These are phyloP conservation scores for Hyperopisus bebe DNA, from an alignment of 2,113 vertebrate genomes.

Conservation along the genomic window DNA sequence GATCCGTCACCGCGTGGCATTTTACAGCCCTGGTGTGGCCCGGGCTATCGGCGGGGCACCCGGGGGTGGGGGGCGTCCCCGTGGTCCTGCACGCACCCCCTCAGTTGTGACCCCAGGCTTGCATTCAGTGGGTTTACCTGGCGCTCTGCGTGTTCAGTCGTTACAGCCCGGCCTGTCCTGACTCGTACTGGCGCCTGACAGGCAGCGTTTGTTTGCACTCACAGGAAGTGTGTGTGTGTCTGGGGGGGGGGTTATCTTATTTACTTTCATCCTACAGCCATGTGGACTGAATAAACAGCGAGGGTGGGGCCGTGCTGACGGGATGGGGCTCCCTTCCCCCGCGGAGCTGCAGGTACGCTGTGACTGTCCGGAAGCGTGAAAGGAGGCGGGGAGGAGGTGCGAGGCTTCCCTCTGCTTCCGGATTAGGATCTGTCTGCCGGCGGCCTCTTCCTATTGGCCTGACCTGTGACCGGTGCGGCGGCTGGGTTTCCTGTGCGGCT, in stretches of 20 bases:
- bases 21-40: neutral
- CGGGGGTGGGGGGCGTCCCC: neutral
- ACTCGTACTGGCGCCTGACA: neutral
- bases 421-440: neutral
- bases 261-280: neutral
- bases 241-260: neutral
- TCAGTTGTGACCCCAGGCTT: neutral
- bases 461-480: slow-evolving; percentile 27
- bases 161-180: neutral
- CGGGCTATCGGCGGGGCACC: too few species aligned
- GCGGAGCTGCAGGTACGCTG: neutral
- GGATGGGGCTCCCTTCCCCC: neutral
- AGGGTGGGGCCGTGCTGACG: neutral
- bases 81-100: neutral
- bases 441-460: slow-evolving; percentile 50
- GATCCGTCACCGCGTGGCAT: neutral
- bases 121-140: neutral
- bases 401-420: slow-evolving; percentile 16
- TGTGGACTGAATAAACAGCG: neutral
- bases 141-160: neutral
- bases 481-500: slow-evolving; percentile 40
- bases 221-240: neutral
- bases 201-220: neutral
- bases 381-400: neutral
- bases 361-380: neutral